Evolutionary conservation across 2,113 vertebrate genomes (phyloP).

Genomic region (Chlorocebus sabaeus): DNA sequence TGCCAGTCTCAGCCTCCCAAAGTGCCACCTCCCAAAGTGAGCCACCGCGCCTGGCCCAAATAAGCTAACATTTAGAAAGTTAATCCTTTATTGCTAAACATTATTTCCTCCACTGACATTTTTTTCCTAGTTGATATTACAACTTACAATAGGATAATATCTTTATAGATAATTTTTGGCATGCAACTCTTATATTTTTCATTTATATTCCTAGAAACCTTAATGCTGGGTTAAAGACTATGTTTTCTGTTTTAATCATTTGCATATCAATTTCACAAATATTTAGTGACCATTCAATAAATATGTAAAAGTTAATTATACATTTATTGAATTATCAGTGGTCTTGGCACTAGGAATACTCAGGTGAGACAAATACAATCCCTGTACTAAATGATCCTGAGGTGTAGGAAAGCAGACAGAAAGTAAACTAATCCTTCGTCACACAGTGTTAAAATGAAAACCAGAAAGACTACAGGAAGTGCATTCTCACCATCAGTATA

Average conservation of each 20-base stretch:
- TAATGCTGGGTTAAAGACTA: not conserved
- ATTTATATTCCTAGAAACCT: not conserved
- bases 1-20: not conserved
- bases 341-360: not conserved
- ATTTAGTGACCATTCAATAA: not conserved
- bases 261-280: not conserved
- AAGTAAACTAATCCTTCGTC: not conserved
- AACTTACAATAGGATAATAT: not conserved
- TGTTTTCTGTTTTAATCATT: not conserved
- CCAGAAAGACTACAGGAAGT: not conserved
- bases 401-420: not conserved
- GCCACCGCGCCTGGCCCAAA: not conserved
- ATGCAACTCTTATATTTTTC: not conserved
- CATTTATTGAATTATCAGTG: not conserved
- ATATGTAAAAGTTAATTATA: not conserved
- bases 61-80: slow-evolving; percentile 16
- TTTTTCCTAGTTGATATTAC: not conserved
- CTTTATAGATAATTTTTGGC: not conserved
- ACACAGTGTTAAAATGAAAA: not conserved
- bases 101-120: not conserved
- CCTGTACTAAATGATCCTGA: not conserved
- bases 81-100: not conserved
- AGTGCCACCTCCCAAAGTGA: not conserved
- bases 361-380: not conserved
- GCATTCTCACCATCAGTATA: not conserved